Evolutionary conservation across 2,113 vertebrate species (phyloP).

Genomic region (Corythornis vintsioides): DNA sequence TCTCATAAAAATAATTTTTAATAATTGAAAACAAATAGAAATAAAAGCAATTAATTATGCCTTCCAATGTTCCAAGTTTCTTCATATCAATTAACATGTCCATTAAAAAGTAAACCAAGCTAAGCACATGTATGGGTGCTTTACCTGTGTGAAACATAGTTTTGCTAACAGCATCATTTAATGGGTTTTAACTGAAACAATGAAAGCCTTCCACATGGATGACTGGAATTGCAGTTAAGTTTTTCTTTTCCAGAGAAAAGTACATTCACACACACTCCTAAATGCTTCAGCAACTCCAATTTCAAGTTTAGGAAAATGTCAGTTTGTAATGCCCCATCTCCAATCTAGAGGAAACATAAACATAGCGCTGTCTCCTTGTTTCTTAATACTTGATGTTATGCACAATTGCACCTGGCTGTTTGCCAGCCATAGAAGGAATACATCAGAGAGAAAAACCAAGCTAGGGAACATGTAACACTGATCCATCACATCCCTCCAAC

Average conservation of each 20-base stretch:
- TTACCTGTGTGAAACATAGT: accelerated
- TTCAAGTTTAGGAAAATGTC: background rate
- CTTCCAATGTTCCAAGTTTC: background rate
- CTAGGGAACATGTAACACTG: background rate
- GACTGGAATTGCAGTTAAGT: background rate
- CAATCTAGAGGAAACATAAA: background rate
- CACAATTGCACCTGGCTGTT: background rate
- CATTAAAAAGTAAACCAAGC: background rate
- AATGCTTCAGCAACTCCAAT: background rate
- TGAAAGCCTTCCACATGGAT: background rate
- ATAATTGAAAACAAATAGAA: background rate
- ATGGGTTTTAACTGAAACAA: background rate
- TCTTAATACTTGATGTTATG: background rate
- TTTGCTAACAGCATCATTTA: background rate
- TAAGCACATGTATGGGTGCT: background rate
- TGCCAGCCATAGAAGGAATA: background rate
- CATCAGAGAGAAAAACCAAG: background rate
- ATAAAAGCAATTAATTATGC: background rate
- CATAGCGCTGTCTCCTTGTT: background rate
- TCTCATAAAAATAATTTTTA: background rate
- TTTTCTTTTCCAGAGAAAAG: background rate
- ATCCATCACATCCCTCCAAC: background rate
- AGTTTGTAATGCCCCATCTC: background rate
- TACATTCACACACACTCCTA: background rate
- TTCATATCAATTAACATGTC: background rate